Conservation (phyloP, 2,888 invertebrate genomes). For the Suillia variegata region DNA sequence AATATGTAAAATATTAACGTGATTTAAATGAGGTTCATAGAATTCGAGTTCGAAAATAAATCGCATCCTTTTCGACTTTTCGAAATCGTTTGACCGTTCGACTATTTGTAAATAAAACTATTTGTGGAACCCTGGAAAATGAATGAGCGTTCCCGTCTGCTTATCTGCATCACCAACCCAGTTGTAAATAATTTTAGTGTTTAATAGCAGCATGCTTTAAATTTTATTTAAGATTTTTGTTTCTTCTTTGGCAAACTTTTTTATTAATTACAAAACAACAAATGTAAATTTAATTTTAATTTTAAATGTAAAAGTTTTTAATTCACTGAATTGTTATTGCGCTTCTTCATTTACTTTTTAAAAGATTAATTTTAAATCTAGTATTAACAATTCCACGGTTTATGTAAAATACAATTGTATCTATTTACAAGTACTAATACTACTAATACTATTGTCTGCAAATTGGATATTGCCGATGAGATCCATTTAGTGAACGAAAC, state of each 20-base stretch:
- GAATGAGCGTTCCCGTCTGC: no score
- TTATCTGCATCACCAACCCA: background rate
- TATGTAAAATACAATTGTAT: background rate
- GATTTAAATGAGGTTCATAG: no score
- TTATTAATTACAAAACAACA: constrained; percentile 2
- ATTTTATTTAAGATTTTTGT: background rate
- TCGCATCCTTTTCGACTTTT: no score
- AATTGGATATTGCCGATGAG: background rate
- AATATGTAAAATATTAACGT: no score
- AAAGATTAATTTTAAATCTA: background rate
- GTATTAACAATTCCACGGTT: background rate
- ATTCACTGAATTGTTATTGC: constrained; percentile 15
- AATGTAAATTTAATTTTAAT: background rate
- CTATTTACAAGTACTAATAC: no score
- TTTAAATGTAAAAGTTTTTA: constrained; percentile 21
- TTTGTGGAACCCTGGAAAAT: no score
- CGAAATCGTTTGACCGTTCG: no score
- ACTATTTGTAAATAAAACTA: no score
- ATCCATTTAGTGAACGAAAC: background rate
- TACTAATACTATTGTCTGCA: no score
- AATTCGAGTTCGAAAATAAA: no score
- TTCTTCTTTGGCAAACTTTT: no score
- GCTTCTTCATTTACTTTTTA: constrained; percentile 11
- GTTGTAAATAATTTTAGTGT: constrained; percentile 20
- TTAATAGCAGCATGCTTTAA: background rate